phyloP scores from a whole-genome alignment of 2,888 invertebrate species.

The Malacosoma neustria region DNA sequence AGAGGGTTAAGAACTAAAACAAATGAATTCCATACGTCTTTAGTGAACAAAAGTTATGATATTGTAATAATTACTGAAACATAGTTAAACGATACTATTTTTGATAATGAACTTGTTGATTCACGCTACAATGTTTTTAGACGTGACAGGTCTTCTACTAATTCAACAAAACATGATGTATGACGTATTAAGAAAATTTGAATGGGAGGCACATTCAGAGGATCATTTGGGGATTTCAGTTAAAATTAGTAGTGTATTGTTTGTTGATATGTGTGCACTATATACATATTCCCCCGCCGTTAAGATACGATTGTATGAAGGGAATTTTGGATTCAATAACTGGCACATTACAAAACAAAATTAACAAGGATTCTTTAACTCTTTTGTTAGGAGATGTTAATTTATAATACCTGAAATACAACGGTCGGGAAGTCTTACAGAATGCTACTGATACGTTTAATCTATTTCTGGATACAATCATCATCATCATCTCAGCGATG shows the following conservation, averaged over 20 bases:
- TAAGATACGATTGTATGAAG: background rate
- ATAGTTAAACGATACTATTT: conserved; percentile 4
- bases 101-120: conserved; percentile 5
- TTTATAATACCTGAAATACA: no score
- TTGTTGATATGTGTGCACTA: background rate
- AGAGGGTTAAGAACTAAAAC: conserved; percentile 1
- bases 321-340: background rate
- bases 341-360: background rate
- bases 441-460: no score
- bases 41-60: background rate
- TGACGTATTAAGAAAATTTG: background rate
- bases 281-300: conserved; percentile 3
- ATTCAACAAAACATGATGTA: background rate
- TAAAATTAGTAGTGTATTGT: background rate
- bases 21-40: background rate
- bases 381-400: conserved; percentile 1
- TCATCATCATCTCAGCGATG: no score
- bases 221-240: background rate
- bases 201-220: background rate
- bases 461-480: no score
- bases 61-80: conserved; percentile 2
- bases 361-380: background rate
- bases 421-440: no score
- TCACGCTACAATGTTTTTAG: conserved; percentile 4
- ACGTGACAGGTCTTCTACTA: conserved; percentile 3